These are phyloP conservation scores for Peromyscus maniculatus DNA, from an alignment of 2,113 vertebrate genomes.

Conservation along the genomic window DNA sequence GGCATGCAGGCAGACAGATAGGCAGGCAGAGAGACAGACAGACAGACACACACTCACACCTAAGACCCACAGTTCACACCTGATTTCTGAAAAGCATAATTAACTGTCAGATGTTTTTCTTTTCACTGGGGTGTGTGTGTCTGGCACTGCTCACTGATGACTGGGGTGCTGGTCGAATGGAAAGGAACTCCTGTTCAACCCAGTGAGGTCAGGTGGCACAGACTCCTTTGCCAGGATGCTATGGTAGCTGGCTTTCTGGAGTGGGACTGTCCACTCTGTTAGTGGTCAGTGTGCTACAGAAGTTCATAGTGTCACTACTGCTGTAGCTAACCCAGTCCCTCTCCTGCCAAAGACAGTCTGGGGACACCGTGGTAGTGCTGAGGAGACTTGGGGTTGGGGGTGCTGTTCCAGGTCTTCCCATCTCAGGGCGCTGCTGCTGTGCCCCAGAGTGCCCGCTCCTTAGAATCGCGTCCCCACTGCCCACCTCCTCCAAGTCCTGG, in stretches of 20 bases:
- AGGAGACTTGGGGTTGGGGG: neutral
- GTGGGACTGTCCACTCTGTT: neutral
- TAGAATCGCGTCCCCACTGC: accelerated
- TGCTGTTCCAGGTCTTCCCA: neutral
- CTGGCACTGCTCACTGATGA: neutral
- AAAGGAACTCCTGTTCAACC: slow-evolving; percentile 52
- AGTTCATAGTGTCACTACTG: neutral
- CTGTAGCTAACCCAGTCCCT: neutral
- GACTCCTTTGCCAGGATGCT: neutral
- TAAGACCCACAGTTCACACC: neutral
- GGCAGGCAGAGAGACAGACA: neutral
- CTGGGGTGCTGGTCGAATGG: neutral
- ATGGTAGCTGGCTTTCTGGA: slow-evolving; percentile 1
- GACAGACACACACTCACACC: neutral
- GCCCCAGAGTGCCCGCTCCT: neutral
- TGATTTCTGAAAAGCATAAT: neutral
- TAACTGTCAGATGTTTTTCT: neutral
- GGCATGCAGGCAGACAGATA: neutral
- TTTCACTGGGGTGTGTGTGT: slow-evolving; percentile 33
- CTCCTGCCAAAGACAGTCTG: neutral
- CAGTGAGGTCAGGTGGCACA: slow-evolving; percentile 33
- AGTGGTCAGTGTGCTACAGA: neutral
- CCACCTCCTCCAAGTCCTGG: neutral
- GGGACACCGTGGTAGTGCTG: neutral
- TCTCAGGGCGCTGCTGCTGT: too few relatives aligned